A percentile compares a stretch with the other conserved stretches of the same genome.
Conservation (phyloP, 1,140 invertebrate genomes). For the Helicoverpa zea region DNA sequence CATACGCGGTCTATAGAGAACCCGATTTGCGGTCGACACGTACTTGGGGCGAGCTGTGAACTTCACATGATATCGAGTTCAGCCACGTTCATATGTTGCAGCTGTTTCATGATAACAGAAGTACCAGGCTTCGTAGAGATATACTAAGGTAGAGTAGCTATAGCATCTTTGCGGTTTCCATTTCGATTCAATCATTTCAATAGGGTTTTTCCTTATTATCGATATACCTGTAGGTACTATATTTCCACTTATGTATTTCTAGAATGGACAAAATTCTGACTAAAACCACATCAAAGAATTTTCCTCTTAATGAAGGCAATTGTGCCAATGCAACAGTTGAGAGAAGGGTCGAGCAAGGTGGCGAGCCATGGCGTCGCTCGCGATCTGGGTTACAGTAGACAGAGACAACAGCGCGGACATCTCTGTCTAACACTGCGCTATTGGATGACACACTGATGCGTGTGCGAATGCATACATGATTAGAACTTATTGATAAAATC, state of each 20-base stretch:
- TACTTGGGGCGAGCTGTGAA: conserved; percentile 19
- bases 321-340: conserved; percentile 57
- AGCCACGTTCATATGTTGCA: not conserved
- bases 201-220: not conserved
- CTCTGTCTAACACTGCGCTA: conserved; percentile 56
- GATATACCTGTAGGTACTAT: not conserved
- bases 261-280: conserved; percentile 2
- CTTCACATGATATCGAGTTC: conserved; percentile 22
- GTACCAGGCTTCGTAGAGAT: not conserved
- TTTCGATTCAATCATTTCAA: not conserved
- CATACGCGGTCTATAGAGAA: conserved; percentile 25
- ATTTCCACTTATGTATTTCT: not conserved
- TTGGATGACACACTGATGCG: conserved; percentile 55
- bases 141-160: too few relatives aligned
- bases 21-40: conserved; percentile 25
- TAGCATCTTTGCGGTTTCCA: not conserved
- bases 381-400: conserved; percentile 60
- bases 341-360: conserved; percentile 64
- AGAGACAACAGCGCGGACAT: conserved; percentile 53
- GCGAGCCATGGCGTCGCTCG: conserved; percentile 58
- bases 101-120: not conserved
- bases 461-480: conserved; percentile 55
- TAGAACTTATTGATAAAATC: conserved; percentile 28
- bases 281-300: conserved; percentile 30
- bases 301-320: conserved; percentile 56